Conservation (phyloP, 2,888 invertebrate species). For the Caenorhabditis sp. region DNA sequence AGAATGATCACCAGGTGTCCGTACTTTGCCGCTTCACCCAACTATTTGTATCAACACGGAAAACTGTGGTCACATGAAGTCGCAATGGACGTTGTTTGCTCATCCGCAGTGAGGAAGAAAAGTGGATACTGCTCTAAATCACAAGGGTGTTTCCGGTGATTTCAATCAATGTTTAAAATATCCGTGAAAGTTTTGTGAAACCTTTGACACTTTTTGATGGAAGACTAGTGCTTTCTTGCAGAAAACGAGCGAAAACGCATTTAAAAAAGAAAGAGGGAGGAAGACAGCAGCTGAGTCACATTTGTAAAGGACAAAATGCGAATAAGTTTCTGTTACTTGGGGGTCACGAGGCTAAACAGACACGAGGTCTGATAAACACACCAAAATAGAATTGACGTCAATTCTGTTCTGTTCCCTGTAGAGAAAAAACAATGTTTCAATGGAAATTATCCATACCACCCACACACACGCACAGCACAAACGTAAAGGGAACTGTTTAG, state of each 20-base stretch:
- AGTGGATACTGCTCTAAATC: constrained; percentile 23
- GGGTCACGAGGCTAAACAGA: constrained; percentile 20
- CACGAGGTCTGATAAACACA: constrained; percentile 23
- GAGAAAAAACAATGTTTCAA: background rate
- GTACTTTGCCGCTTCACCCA: constrained; percentile 39
- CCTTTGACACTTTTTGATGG: constrained; percentile 32
- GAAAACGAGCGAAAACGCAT: background rate
- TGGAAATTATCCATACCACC: background rate
- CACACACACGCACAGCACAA: too few species aligned
- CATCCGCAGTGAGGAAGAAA: constrained; percentile 24
- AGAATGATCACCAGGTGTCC: constrained; percentile 43
- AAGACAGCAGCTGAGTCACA: background rate
- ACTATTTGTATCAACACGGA: constrained; percentile 33
- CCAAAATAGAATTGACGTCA: constrained; percentile 33
- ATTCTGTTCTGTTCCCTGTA: background rate
- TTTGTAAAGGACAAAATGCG: constrained; percentile 6
- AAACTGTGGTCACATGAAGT: constrained; percentile 34
- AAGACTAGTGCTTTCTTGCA: constrained; percentile 22
- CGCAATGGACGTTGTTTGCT: constrained; percentile 33
- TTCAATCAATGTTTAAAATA: constrained; percentile 25
- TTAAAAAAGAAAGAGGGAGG: constrained; percentile 2
- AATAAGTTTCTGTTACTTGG: constrained; percentile 5
- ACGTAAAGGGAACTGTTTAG: too few species aligned
- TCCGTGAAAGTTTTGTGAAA: background rate
- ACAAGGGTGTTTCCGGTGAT: constrained; percentile 38